Percentiles rank a stretch among this genome's conserved stretches.
phyloP scores from a whole-genome alignment of 2,888 invertebrate genomes.

The Ochropacha duplaris region DNA sequence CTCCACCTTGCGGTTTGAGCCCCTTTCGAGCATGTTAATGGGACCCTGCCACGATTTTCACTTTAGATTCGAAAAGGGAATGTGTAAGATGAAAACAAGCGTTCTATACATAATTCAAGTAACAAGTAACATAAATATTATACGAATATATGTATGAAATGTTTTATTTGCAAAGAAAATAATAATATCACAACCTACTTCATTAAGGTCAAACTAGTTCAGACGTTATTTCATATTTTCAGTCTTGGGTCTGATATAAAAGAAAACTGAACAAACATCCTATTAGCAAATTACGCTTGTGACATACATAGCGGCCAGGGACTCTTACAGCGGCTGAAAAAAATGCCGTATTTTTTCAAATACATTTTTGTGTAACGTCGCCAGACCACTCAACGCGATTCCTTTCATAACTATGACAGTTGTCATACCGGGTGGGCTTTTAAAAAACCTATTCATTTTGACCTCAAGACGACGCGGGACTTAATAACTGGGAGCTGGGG shows the following conservation, averaged over 20 bases:
- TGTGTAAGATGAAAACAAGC: neutral
- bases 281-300: constrained; percentile 38
- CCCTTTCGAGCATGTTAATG: constrained; percentile 36
- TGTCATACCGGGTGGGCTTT: constrained; percentile 65
- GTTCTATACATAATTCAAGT: too few relatives aligned
- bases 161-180: neutral
- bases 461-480: constrained; percentile 73
- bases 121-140: too few relatives aligned
- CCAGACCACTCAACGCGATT: constrained; percentile 63
- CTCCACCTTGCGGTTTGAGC: constrained; percentile 34
- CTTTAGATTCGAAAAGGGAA: constrained; percentile 4
- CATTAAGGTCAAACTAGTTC: neutral
- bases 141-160: too few relatives aligned
- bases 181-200: neutral
- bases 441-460: constrained; percentile 78
- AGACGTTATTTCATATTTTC: neutral
- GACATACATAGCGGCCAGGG: constrained; percentile 20
- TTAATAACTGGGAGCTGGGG: constrained; percentile 67
- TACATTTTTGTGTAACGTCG: constrained; percentile 39
- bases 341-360: constrained; percentile 31
- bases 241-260: neutral
- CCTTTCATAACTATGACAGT: constrained; percentile 75
- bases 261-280: constrained; percentile 17
- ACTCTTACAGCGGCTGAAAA: constrained; percentile 15
- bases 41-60: constrained; percentile 23